Evolutionary conservation across 2,113 vertebrate species (phyloP).

Genomic region (Struthio camelus): DNA sequence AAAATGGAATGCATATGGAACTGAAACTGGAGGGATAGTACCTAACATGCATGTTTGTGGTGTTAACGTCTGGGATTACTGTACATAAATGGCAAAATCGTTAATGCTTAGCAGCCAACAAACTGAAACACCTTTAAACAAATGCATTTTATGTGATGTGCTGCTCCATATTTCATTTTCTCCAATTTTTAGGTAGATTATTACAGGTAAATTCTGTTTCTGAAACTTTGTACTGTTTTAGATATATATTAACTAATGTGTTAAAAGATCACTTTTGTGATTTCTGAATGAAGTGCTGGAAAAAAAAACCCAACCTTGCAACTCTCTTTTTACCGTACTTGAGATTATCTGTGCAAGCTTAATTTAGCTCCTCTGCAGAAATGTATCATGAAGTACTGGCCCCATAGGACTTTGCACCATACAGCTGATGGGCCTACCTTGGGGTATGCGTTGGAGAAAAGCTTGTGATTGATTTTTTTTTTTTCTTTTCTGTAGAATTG

Average conservation of each 20-base stretch:
- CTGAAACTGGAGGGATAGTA: neutral
- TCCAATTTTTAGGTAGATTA: rapidly evolving
- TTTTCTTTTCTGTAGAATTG: neutral
- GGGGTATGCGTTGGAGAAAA: too few relatives aligned
- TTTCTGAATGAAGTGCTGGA: neutral
- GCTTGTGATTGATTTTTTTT: neutral
- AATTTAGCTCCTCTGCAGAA: neutral
- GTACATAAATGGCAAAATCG: rapidly evolving
- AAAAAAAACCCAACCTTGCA: neutral
- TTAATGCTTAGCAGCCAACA: neutral
- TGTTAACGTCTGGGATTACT: neutral
- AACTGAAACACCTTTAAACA: neutral
- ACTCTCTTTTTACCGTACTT: neutral
- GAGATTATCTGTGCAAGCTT: too few relatives aligned
- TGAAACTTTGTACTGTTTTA: neutral
- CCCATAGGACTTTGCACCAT: rapidly evolving
- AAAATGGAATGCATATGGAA: rapidly evolving
- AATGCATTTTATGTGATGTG: too few relatives aligned
- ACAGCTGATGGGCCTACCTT: neutral
- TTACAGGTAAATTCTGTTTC: neutral
- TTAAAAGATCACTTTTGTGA: neutral
- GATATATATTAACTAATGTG: neutral
- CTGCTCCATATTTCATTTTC: neutral
- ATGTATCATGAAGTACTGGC: too few relatives aligned
- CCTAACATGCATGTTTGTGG: rapidly evolving